A percentile compares a stretch with the other conserved stretches of the same genome.
These are phyloP conservation scores for Venustaconcha ellipsiformis DNA, from an alignment of 1,140 invertebrate species.

Conservation along the genomic window DNA sequence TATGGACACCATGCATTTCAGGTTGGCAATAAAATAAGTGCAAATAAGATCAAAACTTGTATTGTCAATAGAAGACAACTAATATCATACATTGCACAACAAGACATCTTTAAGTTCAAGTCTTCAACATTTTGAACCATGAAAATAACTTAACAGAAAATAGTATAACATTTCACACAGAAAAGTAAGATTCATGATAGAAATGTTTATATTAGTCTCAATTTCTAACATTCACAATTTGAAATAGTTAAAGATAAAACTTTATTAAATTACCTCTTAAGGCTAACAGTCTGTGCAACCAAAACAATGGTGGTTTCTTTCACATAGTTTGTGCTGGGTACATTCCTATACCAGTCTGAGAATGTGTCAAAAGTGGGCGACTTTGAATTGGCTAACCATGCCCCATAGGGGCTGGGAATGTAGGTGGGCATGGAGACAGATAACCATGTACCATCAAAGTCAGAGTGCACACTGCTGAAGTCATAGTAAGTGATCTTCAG, in stretches of 20 bases:
- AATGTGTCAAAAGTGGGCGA: slow-evolving; percentile 33
- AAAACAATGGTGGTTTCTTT: slow-evolving; percentile 23
- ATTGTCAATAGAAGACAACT: too few relatives aligned
- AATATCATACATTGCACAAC: too few relatives aligned
- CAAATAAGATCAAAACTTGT: too few relatives aligned
- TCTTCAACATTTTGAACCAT: too few relatives aligned
- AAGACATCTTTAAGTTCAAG: too few relatives aligned
- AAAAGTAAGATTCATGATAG: too few relatives aligned
- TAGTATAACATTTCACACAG: background rate
- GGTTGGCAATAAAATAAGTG: too few relatives aligned
- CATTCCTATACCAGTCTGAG: slow-evolving; percentile 31
- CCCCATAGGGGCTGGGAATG: slow-evolving; percentile 40
- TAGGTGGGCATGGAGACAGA: slow-evolving; percentile 26
- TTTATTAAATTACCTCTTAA: slow-evolving; percentile 20
- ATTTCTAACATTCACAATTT: background rate
- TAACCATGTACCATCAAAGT: slow-evolving; percentile 31
- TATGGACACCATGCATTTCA: too few relatives aligned
- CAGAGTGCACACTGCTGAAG: slow-evolving; percentile 29
- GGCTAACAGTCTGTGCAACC: slow-evolving; percentile 5
- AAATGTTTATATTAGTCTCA: background rate
- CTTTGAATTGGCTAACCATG: slow-evolving; percentile 36
- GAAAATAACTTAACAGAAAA: background rate
- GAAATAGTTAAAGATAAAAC: background rate
- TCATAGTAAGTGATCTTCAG: slow-evolving; percentile 26
- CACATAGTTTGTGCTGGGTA: slow-evolving; percentile 19